These are phyloP conservation scores for Chaetodon trifasciatus DNA, from an alignment of 2,797 vertebrate genomes.

Conservation along the genomic window DNA sequence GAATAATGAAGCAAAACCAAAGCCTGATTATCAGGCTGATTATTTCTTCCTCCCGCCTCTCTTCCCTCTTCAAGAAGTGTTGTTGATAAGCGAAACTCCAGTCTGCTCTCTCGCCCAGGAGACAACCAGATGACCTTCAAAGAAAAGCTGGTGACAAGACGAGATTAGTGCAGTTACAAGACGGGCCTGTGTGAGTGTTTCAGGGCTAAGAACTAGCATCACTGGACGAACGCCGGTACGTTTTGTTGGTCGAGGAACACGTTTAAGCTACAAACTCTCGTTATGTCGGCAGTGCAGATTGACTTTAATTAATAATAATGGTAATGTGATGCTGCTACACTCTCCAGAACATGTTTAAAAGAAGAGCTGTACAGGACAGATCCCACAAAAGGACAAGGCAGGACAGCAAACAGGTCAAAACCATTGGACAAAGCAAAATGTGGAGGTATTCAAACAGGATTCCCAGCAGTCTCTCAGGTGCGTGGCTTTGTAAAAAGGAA, in stretches of 20 bases:
- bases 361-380: background rate
- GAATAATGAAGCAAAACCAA: constrained; percentile 33
- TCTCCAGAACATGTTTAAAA: background rate
- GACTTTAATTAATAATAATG: background rate
- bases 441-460: background rate
- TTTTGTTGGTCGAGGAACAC: too few relatives aligned
- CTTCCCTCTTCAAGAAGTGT: constrained; percentile 19
- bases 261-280: too few relatives aligned
- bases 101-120: constrained; percentile 33
- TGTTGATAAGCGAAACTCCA: constrained; percentile 49
- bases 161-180: constrained; percentile 48
- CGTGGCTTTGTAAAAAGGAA: background rate
- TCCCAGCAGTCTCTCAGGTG: background rate
- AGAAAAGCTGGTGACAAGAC: constrained; percentile 51
- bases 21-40: constrained; percentile 47
- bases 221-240: background rate
- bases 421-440: too few relatives aligned
- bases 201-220: constrained; percentile 26
- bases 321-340: background rate
- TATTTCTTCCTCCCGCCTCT: constrained; percentile 33
- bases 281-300: background rate
- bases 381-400: background rate
- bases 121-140: constrained; percentile 61
- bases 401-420: too few relatives aligned
- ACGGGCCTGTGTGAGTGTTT: constrained; percentile 19